These are phyloP conservation scores for Penaeus chinensis DNA, from an alignment of 1,140 invertebrate genomes.

Conservation along the genomic window DNA sequence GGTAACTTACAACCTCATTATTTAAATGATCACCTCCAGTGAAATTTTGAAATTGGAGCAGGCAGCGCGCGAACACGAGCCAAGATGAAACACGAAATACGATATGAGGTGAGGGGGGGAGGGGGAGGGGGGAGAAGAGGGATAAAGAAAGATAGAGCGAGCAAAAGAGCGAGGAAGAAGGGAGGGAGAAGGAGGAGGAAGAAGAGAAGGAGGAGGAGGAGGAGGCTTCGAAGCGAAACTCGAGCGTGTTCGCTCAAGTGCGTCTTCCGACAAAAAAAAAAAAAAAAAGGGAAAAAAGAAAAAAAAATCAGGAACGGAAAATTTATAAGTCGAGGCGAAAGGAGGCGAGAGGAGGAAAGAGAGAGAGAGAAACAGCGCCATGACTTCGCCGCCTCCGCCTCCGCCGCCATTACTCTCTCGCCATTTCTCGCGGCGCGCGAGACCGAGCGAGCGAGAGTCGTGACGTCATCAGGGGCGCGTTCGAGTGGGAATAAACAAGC, in stretches of 20 bases:
- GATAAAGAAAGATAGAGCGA: too few species aligned
- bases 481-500: too few species aligned
- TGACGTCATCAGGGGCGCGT: too few species aligned
- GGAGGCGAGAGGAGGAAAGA: constrained; percentile 1
- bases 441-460: too few species aligned
- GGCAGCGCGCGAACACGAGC: constrained; percentile 1
- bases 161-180: too few species aligned
- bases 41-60: constrained; percentile 50
- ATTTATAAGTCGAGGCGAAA: neutral
- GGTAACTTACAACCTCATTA: constrained; percentile 46
- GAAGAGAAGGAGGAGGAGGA: too few species aligned
- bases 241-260: too few species aligned
- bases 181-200: too few species aligned
- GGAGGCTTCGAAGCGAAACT: too few species aligned
- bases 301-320: neutral
- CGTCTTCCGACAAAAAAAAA: too few species aligned
- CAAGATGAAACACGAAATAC: neutral
- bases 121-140: too few species aligned
- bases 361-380: constrained; percentile 8
- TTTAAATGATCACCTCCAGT: constrained; percentile 54
- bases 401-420: neutral
- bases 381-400: neutral
- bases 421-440: neutral
- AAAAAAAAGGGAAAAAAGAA: neutral
- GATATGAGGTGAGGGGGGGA: neutral